Evolutionary conservation across 92 coral and sea anemone genomes (phyloP), one percentile per base, ranked within the genome.

Genomic region (Porites divaricata): DNA sequence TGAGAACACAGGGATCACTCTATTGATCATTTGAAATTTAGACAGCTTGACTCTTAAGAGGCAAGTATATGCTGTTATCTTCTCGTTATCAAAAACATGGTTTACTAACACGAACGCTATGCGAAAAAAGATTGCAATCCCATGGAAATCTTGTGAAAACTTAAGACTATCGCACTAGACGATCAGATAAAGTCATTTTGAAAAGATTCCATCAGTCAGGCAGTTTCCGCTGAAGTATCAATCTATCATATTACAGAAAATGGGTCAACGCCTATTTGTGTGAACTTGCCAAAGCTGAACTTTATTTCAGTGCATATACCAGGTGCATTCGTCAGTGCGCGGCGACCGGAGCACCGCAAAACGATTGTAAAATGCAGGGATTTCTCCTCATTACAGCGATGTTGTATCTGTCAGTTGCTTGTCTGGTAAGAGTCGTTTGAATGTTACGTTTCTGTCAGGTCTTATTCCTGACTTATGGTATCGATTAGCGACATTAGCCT

Each of bases 201-300:
- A 59, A 56, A 17, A 62, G 79, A 25, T 24, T 15, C n/a, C 72
- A 45, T 72, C 22, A 48, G 72, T 35, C 5, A 35, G 6, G 45
- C 45, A 35, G 45, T 35, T 28, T 35, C 45, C 45, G 45, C 45
- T 35, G 45, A 6, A 35, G 45, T n/a, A 35, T 35, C 45, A 35
- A 6, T 62, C 69, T 70, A 79, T 82, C 86, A 73, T 45, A 53
- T 82, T 82, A 82, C 86, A 82, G 11, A 51, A 51, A 53, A 48
- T 17, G 5, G 19, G 71, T 72, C 59, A 61, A 82, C 86, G 79
- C 79, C 79, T 72, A 63, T 2, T 72, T 72, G 26, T 72, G 56
- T 20, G 19, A 12, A 57, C 12, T 17, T 21, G 41, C 51, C 65
- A 63, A 41, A 48, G 73, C 45, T 35, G 3, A 24, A 54, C 16